phyloP scores from a whole-genome alignment of 1,140 invertebrate genomes.

The Octopus bimaculoides region DNA sequence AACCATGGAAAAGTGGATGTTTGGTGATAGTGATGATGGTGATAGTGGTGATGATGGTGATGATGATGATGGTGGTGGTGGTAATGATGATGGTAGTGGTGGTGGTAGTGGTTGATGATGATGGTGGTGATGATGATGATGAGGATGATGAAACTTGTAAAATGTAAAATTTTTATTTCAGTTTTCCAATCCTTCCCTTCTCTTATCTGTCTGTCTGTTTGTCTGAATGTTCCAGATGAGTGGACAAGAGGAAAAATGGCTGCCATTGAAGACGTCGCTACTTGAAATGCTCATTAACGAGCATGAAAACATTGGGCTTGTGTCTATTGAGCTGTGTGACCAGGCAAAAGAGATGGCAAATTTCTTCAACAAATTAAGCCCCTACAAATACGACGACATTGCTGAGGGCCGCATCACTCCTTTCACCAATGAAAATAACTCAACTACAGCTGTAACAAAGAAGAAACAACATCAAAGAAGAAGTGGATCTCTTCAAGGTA shows the following conservation, averaged over 20 bases:
- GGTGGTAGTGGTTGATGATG: too few relatives aligned
- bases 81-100: too few relatives aligned
- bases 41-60: too few relatives aligned
- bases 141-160: too few relatives aligned
- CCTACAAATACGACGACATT: constrained; percentile 44
- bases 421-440: constrained; percentile 22
- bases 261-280: constrained; percentile 51
- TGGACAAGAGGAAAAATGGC: constrained; percentile 37
- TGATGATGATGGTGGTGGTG: too few relatives aligned
- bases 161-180: too few relatives aligned
- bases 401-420: constrained; percentile 36
- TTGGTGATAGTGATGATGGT: too few relatives aligned
- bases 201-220: too few relatives aligned
- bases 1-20: too few relatives aligned
- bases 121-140: too few relatives aligned
- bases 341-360: constrained; percentile 49
- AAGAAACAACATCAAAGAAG: constrained; percentile 61
- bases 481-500: constrained; percentile 79
- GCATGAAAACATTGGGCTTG: constrained; percentile 69
- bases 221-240: background rate
- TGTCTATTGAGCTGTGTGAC: constrained; percentile 65
- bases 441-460: constrained; percentile 50
- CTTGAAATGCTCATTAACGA: constrained; percentile 75
- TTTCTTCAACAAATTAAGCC: constrained; percentile 48
- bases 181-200: too few relatives aligned